Conservation (phyloP, 2,888 invertebrate species). For the Miltochrista miniata region DNA sequence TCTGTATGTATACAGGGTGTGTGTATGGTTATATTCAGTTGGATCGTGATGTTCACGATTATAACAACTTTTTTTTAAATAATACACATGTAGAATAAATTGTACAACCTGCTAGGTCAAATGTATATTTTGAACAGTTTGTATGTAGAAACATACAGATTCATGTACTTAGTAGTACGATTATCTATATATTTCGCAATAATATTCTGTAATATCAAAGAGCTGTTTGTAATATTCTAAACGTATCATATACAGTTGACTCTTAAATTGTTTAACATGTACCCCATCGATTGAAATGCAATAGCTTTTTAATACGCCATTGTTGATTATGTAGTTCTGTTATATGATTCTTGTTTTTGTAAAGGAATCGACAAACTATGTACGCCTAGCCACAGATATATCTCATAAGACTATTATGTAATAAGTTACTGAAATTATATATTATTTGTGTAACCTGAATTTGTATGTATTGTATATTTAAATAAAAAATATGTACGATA, state of each 20-base stretch:
- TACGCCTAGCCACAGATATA: slow-evolving; percentile 23
- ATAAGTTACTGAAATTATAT: slow-evolving; percentile 20
- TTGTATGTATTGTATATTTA: slow-evolving; percentile 23
- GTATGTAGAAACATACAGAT: slow-evolving; percentile 7
- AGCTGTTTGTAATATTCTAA: slow-evolving; percentile 15
- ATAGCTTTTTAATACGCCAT: slow-evolving; percentile 64
- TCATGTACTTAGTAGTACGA: slow-evolving; percentile 42
- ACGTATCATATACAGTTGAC: slow-evolving; percentile 23
- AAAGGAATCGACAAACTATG: slow-evolving; percentile 27
- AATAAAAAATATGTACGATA: slow-evolving; percentile 5
- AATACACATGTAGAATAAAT: slow-evolving; percentile 5
- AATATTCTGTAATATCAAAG: slow-evolving; percentile 15
- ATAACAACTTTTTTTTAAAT: no score
- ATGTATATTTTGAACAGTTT: slow-evolving; percentile 17
- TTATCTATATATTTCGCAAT: slow-evolving; percentile 23
- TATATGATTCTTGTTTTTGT: slow-evolving; percentile 20
- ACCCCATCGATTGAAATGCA: slow-evolving; percentile 69
- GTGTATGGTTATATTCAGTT: slow-evolving; percentile 9
- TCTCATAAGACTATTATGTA: slow-evolving; percentile 19
- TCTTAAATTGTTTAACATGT: slow-evolving; percentile 15
- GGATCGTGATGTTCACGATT: no score
- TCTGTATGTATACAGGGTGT: slow-evolving; percentile 34
- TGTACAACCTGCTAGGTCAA: slow-evolving; percentile 23
- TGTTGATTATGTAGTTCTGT: slow-evolving; percentile 43
- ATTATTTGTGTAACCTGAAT: slow-evolving; percentile 30